phyloP scores from a whole-genome alignment of 1,140 invertebrate genomes.

The Lutraria rhynchaena region DNA sequence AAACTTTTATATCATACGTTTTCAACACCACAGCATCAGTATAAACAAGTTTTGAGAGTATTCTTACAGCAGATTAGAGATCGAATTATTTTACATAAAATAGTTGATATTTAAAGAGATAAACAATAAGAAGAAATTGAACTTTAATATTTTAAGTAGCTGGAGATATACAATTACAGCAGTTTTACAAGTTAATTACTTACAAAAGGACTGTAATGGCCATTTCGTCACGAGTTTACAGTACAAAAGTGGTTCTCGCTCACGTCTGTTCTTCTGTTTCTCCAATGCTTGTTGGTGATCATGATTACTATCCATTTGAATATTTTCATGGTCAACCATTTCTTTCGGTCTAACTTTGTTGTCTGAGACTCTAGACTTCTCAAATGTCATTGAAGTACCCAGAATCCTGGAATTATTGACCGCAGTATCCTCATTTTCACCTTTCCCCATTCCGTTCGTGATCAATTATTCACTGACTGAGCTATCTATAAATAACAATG shows the following conservation, averaged over 20 bases:
- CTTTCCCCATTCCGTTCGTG: slow-evolving; percentile 9
- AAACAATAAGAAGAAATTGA: too few relatives aligned
- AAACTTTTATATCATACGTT: too few relatives aligned
- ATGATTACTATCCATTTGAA: too few relatives aligned
- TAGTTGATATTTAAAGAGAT: too few relatives aligned
- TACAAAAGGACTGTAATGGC: slow-evolving; percentile 46
- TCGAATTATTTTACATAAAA: too few relatives aligned
- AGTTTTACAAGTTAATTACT: slow-evolving; percentile 9
- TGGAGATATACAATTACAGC: not conserved
- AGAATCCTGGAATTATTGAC: not conserved
- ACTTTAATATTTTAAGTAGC: not conserved
- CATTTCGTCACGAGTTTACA: slow-evolving; percentile 42
- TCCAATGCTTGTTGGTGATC: slow-evolving; percentile 26
- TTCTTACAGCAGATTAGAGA: too few relatives aligned
- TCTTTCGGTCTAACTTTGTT: slow-evolving; percentile 3
- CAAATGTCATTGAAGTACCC: not conserved
- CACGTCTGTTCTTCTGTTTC: slow-evolving; percentile 15
- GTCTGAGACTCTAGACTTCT: not conserved
- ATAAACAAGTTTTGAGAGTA: too few relatives aligned
- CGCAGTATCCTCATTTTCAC: slow-evolving; percentile 2
- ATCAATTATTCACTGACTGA: too few relatives aligned
- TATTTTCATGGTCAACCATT: not conserved
- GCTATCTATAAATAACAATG: too few relatives aligned
- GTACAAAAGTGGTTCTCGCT: slow-evolving; percentile 45
- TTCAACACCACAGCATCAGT: too few relatives aligned